Conservation (phyloP, 2,797 vertebrate genomes). For the Synaphobranchus kaupii region DNA sequence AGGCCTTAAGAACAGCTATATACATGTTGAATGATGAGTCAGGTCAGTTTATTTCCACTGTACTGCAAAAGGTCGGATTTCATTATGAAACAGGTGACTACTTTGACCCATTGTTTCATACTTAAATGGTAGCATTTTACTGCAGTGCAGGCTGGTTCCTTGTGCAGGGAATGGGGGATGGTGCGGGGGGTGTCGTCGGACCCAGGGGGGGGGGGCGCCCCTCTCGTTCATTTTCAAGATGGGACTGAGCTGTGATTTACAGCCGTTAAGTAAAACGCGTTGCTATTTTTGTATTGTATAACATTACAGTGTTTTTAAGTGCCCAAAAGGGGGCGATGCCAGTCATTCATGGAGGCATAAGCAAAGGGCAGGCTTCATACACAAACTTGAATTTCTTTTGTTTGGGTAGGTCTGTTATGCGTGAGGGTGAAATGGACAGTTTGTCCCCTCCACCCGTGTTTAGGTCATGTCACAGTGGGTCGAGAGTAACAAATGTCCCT, state of each 20-base stretch:
- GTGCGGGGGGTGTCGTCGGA: neutral
- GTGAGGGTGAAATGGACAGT: neutral
- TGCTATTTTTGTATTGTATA: neutral
- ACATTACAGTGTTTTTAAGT: neutral
- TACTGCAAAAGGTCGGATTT: slow-evolving; percentile 35
- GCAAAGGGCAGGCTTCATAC: neutral
- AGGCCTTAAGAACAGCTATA: slow-evolving; percentile 77
- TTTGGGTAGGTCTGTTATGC: neutral
- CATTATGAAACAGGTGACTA: slow-evolving; percentile 27
- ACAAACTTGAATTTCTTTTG: neutral
- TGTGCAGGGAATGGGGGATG: neutral
- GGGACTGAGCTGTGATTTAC: neutral
- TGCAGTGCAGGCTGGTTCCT: neutral
- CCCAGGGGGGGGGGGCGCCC: neutral
- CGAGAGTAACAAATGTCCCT: neutral
- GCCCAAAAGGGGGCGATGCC: neutral
- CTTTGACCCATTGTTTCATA: neutral
- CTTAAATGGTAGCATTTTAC: slow-evolving; percentile 16
- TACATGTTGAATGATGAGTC: slow-evolving; percentile 51
- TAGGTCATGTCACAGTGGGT: neutral
- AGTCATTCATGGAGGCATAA: neutral
- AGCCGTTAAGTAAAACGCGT: neutral
- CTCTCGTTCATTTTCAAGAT: slow-evolving; percentile 26
- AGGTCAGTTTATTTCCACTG: slow-evolving; percentile 42
- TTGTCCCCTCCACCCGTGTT: neutral